Percentiles rank a stretch among this genome's conserved stretches.
Evolutionary conservation across 2,797 vertebrate species (phyloP).

Genomic region (Salmo trutta): DNA sequence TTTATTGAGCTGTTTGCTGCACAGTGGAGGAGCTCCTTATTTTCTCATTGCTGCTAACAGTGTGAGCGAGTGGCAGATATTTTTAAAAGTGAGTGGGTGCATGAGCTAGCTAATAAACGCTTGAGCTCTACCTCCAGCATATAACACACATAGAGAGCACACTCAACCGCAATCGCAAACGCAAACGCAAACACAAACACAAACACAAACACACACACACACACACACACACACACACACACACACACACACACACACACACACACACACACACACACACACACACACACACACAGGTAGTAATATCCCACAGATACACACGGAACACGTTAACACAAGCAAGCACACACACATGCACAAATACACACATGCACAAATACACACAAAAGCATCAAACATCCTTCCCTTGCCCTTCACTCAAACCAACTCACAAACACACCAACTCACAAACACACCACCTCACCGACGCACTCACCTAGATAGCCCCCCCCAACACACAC

Average conservation of each 20-base stretch:
- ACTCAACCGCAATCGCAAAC: neutral
- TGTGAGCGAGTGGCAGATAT: slow-evolving; percentile 75
- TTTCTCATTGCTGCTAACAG: slow-evolving; percentile 74
- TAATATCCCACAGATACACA: neutral
- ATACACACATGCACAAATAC: slow-evolving; percentile 20
- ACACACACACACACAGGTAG: neutral
- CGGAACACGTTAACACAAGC: slow-evolving; percentile 7
- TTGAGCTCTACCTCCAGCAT: slow-evolving; percentile 52
- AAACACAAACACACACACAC: slow-evolving; percentile 13
- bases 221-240: neutral
- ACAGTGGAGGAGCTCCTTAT: slow-evolving; percentile 73
- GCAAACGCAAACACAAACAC: neutral
- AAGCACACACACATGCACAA: slow-evolving; percentile 18
- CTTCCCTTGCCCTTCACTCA: neutral
- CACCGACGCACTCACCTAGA: neutral
- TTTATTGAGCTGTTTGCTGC: slow-evolving; percentile 66
- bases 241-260: slow-evolving; percentile 8
- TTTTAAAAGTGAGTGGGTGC: slow-evolving; percentile 79
- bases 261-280: neutral
- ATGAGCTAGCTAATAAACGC: slow-evolving; percentile 73
- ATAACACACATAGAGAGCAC: slow-evolving; percentile 18
- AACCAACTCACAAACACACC: neutral
- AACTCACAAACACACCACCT: neutral
- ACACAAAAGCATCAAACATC: neutral
- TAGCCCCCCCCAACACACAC: neutral